A percentile compares a stretch with the other conserved stretches of the same genome.
Evolutionary conservation across 2,113 vertebrate genomes (phyloP).

Genomic region (Fregetta grallaria): DNA sequence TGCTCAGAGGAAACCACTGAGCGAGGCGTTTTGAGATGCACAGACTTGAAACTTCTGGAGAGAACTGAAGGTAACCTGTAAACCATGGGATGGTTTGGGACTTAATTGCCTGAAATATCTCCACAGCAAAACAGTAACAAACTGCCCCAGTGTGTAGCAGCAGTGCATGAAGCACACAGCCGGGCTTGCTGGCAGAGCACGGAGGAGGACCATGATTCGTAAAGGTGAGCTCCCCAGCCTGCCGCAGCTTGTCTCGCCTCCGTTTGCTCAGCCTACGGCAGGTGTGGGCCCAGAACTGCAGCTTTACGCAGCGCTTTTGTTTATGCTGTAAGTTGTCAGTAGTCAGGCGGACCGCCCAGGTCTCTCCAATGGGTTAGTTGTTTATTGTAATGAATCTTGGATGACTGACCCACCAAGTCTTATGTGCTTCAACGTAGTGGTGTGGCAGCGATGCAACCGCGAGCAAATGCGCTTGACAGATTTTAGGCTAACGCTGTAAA

Average conservation of each 20-base stretch:
- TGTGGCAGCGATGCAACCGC: neutral
- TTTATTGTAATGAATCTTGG: neutral
- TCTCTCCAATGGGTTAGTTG: neutral
- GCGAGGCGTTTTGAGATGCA: neutral
- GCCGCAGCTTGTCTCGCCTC: neutral
- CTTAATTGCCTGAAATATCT: neutral
- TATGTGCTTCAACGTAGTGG: fast-evolving
- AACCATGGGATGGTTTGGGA: neutral
- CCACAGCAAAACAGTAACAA: neutral
- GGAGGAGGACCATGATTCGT: neutral
- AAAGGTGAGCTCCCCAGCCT: neutral
- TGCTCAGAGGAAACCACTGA: neutral
- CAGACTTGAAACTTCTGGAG: neutral
- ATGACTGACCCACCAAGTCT: neutral
- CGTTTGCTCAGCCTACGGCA: neutral
- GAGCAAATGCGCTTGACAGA: neutral
- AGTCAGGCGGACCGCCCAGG: fast-evolving
- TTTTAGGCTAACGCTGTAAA: neutral
- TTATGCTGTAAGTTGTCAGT: neutral
- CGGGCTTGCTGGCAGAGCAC: neutral
- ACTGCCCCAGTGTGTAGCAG: fast-evolving
- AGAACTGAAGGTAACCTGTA: neutral
- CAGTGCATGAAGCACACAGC: too few species aligned
- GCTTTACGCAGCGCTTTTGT: neutral
- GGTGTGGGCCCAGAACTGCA: neutral